Base-by-base conservation (phyloP, 2,113 vertebrate genomes). In the zebrafish (Danio rerio) region DNA sequence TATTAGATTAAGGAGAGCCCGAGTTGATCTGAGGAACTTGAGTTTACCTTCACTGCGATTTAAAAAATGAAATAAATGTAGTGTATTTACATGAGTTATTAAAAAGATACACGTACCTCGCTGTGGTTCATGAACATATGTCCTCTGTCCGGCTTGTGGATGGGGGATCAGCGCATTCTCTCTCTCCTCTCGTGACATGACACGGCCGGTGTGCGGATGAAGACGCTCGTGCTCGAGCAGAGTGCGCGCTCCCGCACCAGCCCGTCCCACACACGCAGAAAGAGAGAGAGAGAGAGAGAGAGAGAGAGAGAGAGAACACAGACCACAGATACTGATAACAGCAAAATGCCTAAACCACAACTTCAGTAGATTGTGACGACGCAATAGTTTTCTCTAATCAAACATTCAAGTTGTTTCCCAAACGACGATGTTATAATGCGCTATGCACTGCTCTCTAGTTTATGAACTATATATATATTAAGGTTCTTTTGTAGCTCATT, bases 101-200 rank as follows among this genome's bases (percentile, higher is more conserved):
- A 59, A 75, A 11, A 31, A 15, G 8, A 21, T 53, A 9, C 4
- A 58, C 16, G 21, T 89, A 87, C 90, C 90, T 91, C 85, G 2
- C 80, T 84, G 71, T 81, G 81, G 65, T 65, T 89, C 83, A 76
- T 85, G 5, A 58, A 65, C 31, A 70, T 80, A 45, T 79, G 49
- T 45, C 56, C 7, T 62, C 69, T 53, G 13, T 63, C 42, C 56
- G n/a, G 74, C 52, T 68, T 16, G 45, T 78, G 45, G 45, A 40
- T 65, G 75, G 49, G 15, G 52, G 72, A 78, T 85, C 83, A 82
- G 84, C 69, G 78, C 74, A 83, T 83, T 85, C 68, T 65, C 53
- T 53, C 70, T 61, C 66, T 56, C 52, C 59, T 68, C 78, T 62
- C 12, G 58, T 58, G 79, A 72, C 52, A 80, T 70, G 21, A 40